Conservation (phyloP, 2,888 invertebrate genomes). For the Aplocera efformata region DNA sequence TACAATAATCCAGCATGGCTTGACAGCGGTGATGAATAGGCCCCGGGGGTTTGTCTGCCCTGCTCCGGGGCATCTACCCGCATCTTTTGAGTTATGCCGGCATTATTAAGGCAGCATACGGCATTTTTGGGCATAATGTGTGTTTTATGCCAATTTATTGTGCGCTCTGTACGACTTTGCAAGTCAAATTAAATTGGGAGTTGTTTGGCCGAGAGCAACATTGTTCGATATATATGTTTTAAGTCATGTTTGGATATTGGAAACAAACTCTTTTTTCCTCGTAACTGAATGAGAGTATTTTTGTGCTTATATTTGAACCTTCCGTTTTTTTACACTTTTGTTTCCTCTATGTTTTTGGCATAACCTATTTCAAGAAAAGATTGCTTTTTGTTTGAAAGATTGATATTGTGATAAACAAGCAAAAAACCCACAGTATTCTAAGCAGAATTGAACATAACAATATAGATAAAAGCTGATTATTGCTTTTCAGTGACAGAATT, state of each 20-base stretch:
- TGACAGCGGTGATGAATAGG: constrained; percentile 38
- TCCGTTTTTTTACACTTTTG: too few species aligned
- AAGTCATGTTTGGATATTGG: constrained; percentile 11
- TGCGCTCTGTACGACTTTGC: constrained; percentile 17
- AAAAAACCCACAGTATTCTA: too few species aligned
- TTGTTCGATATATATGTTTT: constrained; percentile 7
- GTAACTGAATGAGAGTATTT: too few species aligned
- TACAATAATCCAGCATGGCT: constrained; percentile 32
- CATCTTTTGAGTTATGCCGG: constrained; percentile 33
- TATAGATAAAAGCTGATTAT: too few species aligned
- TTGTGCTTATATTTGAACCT: too few species aligned
- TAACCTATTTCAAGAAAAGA: too few species aligned
- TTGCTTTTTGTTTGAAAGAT: too few species aligned
- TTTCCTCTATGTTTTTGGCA: too few species aligned
- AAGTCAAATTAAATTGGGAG: constrained; percentile 23
- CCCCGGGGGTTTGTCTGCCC: constrained; percentile 21
- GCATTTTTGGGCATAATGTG: constrained; percentile 25
- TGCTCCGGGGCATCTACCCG: constrained; percentile 8
- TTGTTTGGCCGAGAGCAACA: constrained; percentile 18
- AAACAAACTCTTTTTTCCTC: too few species aligned
- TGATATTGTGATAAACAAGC: too few species aligned
- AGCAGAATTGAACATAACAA: too few species aligned
- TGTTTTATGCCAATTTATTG: constrained; percentile 26
- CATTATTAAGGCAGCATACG: constrained; percentile 31
- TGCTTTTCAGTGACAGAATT: too few species aligned